Conservation (phyloP, 2,797 vertebrate genomes). For the Melanotaenia pygmaea region DNA sequence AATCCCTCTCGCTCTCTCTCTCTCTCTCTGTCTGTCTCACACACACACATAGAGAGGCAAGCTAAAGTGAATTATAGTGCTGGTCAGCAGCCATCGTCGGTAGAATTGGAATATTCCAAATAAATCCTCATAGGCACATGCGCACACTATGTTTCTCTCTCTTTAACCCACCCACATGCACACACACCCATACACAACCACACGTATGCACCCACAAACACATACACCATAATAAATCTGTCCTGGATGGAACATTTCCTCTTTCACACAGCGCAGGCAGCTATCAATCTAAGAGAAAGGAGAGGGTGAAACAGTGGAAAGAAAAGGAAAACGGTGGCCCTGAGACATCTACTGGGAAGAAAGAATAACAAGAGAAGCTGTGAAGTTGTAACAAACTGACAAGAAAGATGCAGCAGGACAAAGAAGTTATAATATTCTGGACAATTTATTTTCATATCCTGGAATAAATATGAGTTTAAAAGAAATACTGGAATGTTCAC, state of each 20-base stretch:
- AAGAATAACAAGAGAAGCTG: conserved; percentile 27
- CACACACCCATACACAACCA: conserved; percentile 8
- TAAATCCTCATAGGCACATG: conserved; percentile 61
- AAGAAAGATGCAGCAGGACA: conserved; percentile 17
- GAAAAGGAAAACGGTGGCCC: conserved; percentile 37
- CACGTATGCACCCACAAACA: conserved; percentile 15
- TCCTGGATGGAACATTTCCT: conserved; percentile 65
- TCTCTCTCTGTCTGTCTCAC: conserved; percentile 6
- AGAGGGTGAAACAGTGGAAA: conserved; percentile 34
- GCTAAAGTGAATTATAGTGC: conserved; percentile 65
- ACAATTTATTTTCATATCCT: background rate
- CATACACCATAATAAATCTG: conserved; percentile 55
- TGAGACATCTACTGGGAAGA: conserved; percentile 44
- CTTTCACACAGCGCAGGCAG: conserved; percentile 55
- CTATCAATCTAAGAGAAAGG: conserved; percentile 64
- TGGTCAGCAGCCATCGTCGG: conserved; percentile 67
- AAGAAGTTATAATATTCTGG: background rate
- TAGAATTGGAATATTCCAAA: conserved; percentile 71
- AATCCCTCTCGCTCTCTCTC: background rate
- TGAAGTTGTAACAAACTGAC: background rate
- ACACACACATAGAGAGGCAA: background rate
- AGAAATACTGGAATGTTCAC: background rate
- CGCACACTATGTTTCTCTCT: conserved; percentile 3
- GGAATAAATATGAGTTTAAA: background rate
- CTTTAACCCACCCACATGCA: background rate